phyloP scores from a whole-genome alignment of 2,888 invertebrate species.

The Sesia apiformis region DNA sequence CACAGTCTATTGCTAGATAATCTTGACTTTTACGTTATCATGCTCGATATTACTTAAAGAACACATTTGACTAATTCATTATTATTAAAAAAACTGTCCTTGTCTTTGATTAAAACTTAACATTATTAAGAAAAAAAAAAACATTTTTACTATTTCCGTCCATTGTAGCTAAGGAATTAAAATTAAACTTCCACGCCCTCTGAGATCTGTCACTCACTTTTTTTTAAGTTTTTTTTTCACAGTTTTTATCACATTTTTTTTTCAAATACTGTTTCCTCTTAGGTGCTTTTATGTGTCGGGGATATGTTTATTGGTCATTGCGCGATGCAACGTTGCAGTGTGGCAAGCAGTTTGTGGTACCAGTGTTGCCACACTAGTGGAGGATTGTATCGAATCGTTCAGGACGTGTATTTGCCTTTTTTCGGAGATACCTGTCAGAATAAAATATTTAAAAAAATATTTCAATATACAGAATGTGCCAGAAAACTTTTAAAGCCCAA shows the following conservation, averaged over 20 bases:
- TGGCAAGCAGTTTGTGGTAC: constrained; percentile 21
- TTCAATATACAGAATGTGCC: no score
- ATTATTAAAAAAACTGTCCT: constrained; percentile 11
- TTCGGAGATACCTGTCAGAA: constrained; percentile 44
- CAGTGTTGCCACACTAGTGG: constrained; percentile 38
- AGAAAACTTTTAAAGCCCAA: no score
- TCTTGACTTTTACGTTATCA: background rate
- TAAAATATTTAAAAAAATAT: background rate
- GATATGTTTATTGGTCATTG: constrained; percentile 21
- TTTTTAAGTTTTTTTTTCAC: constrained; percentile 52
- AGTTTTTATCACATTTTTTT: constrained; percentile 67
- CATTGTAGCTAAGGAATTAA: constrained; percentile 48
- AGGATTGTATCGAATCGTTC: constrained; percentile 45
- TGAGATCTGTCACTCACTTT: constrained; percentile 73
- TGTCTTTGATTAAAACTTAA: constrained; percentile 1
- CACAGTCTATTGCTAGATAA: constrained; percentile 34
- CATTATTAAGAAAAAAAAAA: constrained; percentile 23
- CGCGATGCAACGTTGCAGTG: constrained; percentile 11
- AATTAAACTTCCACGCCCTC: constrained; percentile 47
- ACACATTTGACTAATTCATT: constrained; percentile 42
- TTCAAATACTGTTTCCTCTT: constrained; percentile 55
- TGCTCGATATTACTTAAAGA: constrained; percentile 14
- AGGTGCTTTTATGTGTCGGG: constrained; percentile 27
- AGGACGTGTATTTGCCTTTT: constrained; percentile 57
- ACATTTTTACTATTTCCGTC: constrained; percentile 31